A percentile compares a stretch with the other conserved stretches of the same genome.
Conservation (phyloP, 1,140 invertebrate species). For the Pomacea maculata region DNA sequence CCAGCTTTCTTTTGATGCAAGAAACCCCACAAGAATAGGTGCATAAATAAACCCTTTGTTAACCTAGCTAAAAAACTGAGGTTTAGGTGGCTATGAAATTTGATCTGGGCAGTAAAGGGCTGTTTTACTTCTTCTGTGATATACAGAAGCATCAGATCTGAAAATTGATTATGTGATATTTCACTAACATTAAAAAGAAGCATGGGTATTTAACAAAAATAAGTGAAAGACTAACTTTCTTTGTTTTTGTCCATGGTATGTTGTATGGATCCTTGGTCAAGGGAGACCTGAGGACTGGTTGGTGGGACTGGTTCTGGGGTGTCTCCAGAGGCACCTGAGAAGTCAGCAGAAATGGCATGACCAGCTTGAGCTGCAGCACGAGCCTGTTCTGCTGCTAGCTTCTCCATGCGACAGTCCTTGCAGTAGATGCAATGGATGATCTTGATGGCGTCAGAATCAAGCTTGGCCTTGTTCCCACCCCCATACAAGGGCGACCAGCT, state of each 20-base stretch:
- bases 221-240: slow-evolving; percentile 84
- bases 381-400: slow-evolving; percentile 40
- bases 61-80: no score
- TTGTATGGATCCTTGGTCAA: slow-evolving; percentile 92
- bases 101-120: no score
- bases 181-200: no score
- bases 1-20: no score
- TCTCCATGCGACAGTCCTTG: slow-evolving; percentile 73
- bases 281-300: slow-evolving; percentile 87
- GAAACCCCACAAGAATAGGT: no score
- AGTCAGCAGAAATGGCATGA: slow-evolving; percentile 1
- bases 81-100: no score
- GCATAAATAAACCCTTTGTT: no score
- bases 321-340: slow-evolving; percentile 30
- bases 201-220: no score
- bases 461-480: slow-evolving; percentile 36
- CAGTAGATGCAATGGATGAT: slow-evolving; percentile 65
- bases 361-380: slow-evolving; percentile 27
- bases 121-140: no score
- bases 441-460: slow-evolving; percentile 61
- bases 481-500: slow-evolving; percentile 61
- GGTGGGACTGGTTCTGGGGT: slow-evolving; percentile 36
- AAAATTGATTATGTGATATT: no score
- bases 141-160: no score
- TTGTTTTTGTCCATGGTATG: slow-evolving; percentile 95